Conservation (phyloP, 1,140 invertebrate genomes). For the Pachyrhynchus sulphureomaculatus region DNA sequence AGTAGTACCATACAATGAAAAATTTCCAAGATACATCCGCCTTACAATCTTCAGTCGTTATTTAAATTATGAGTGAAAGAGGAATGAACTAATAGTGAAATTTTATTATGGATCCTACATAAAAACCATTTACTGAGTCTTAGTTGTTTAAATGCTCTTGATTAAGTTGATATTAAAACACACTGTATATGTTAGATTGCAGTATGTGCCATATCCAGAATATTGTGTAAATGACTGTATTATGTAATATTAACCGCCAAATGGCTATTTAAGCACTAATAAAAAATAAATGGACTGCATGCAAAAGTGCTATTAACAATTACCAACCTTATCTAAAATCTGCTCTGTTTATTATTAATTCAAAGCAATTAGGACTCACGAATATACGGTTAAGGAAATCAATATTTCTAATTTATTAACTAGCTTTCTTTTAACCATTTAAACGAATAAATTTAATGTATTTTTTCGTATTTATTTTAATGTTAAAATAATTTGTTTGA, state of each 20-base stretch:
- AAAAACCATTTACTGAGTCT: too few species aligned
- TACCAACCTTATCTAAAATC: slow-evolving; percentile 49
- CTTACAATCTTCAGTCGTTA: too few species aligned
- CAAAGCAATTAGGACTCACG: slow-evolving; percentile 50
- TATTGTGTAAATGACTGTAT: slow-evolving; percentile 6
- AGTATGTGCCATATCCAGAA: not conserved
- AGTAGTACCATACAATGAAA: too few species aligned
- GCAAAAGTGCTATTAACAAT: slow-evolving; percentile 52
- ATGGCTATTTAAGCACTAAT: slow-evolving; percentile 41
- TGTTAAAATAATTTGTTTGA: too few species aligned
- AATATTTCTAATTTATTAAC: slow-evolving; percentile 49
- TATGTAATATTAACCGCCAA: slow-evolving; percentile 25
- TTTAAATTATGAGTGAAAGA: too few species aligned
- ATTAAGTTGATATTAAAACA: too few species aligned
- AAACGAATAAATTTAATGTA: not conserved
- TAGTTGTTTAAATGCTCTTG: too few species aligned
- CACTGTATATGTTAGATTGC: too few species aligned
- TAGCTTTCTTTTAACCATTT: slow-evolving; percentile 16
- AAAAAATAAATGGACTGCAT: slow-evolving; percentile 45
- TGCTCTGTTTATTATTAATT: slow-evolving; percentile 52
- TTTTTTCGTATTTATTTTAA: not conserved
- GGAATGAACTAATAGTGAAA: too few species aligned
- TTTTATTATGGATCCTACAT: too few species aligned
- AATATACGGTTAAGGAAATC: slow-evolving; percentile 38
- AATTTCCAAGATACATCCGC: too few species aligned